Percentiles rank a stretch among this genome's conserved stretches.
phyloP scores from a whole-genome alignment of 1,140 invertebrate species.

The Drosophila gunungcola region DNA sequence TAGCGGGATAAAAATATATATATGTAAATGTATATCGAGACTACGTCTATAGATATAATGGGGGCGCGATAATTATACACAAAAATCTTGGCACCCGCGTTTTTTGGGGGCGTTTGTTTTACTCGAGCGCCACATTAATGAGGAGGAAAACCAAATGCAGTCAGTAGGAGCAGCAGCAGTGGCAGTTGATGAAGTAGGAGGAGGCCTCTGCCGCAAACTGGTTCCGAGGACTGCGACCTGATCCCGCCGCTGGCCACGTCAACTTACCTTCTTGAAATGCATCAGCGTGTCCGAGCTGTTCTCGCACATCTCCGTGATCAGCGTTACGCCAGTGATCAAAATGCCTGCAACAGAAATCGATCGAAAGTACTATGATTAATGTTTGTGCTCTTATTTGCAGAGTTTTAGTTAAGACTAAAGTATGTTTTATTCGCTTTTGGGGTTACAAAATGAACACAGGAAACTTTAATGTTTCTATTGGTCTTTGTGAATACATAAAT shows the following conservation, averaged over 20 bases:
- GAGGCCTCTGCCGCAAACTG: slow-evolving; percentile 14
- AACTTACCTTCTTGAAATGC: slow-evolving; percentile 98
- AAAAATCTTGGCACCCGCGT: slow-evolving; percentile 22
- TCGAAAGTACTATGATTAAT: background rate
- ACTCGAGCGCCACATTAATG: slow-evolving; percentile 20
- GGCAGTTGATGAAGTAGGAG: slow-evolving; percentile 21
- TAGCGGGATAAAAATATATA: slow-evolving; percentile 17
- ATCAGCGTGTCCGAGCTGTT: slow-evolving; percentile 97
- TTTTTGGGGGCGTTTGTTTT: slow-evolving; percentile 4
- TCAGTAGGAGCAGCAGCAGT: slow-evolving; percentile 21
- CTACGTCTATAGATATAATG: slow-evolving; percentile 27
- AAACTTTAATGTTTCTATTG: too few species aligned
- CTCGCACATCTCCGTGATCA: slow-evolving; percentile 99
- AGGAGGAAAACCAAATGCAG: slow-evolving; percentile 17
- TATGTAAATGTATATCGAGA: slow-evolving; percentile 8
- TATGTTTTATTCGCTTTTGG: too few species aligned
- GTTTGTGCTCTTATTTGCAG: background rate
- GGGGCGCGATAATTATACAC: slow-evolving; percentile 19
- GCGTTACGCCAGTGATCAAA: slow-evolving; percentile 97
- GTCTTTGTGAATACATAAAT: too few species aligned
- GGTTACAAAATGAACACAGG: too few species aligned
- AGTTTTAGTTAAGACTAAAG: background rate
- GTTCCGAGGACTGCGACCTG: slow-evolving; percentile 9
- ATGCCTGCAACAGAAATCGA: slow-evolving; percentile 89
- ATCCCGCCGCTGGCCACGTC: slow-evolving; percentile 10